A percentile compares a stretch with the other conserved stretches of the same genome.
Evolutionary conservation across 2,113 vertebrate genomes (phyloP).

Genomic region (Paraplagusia blochii): DNA sequence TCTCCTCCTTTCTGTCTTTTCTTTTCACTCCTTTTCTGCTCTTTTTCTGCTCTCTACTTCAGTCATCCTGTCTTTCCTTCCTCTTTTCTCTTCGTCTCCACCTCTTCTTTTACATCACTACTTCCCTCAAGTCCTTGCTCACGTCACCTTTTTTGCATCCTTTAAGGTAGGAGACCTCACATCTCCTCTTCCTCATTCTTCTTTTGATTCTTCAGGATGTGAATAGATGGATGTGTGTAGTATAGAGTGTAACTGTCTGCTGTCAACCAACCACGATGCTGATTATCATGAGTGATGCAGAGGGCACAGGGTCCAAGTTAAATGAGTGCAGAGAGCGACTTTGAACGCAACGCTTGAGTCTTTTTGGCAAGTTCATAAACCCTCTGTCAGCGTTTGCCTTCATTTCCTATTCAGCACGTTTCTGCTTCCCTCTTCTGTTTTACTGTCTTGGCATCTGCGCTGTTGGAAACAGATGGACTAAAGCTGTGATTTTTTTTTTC

Average conservation of each 20-base stretch:
- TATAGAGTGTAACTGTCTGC: constrained; percentile 7
- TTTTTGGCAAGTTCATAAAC: constrained; percentile 23
- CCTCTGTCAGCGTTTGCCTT: constrained; percentile 36
- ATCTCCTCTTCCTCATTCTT: too few species aligned
- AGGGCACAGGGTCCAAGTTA: constrained; percentile 4
- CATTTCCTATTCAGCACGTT: constrained; percentile 23
- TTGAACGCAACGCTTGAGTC: neutral
- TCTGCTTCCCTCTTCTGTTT: constrained; percentile 32
- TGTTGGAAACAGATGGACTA: constrained; percentile 52
- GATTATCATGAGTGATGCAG: constrained; percentile 26
- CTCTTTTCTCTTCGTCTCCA: too few species aligned
- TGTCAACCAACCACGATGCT: constrained; percentile 2
- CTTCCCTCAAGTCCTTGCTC: too few species aligned
- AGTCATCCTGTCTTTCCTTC: too few species aligned
- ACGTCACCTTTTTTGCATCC: too few species aligned
- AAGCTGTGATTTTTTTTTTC: constrained; percentile 38
- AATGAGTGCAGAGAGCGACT: constrained; percentile 2
- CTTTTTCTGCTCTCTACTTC: too few species aligned
- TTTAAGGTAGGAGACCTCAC: too few species aligned
- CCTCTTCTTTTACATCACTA: too few species aligned
- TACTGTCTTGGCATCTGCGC: constrained; percentile 32
- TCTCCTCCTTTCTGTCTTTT: too few species aligned
- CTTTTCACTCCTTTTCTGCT: too few species aligned
- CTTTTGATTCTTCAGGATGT: constrained; percentile 9
- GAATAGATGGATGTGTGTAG: constrained; percentile 25